These are phyloP conservation scores for Cheiracanthium punctorium DNA, from an alignment of 2,888 invertebrate species.

Conservation along the genomic window DNA sequence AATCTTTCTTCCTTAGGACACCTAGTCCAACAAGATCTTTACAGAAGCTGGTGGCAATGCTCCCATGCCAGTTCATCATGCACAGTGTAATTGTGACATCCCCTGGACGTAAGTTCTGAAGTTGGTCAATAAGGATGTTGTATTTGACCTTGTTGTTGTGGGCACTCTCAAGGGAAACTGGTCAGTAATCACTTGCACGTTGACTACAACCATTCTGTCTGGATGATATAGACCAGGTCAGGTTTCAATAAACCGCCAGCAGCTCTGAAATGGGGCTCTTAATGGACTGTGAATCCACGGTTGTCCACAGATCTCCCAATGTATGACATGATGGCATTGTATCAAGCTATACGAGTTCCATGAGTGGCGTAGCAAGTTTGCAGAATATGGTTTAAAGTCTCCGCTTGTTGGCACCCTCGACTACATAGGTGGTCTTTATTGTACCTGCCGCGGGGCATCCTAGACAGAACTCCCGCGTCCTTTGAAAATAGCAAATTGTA, in stretches of 20 bases:
- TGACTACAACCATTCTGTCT: neutral
- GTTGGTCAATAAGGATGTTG: neutral
- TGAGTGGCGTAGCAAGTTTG: slow-evolving; percentile 8
- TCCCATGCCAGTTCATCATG: neutral
- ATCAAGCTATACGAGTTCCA: neutral
- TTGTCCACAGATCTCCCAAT: neutral
- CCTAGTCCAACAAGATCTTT: neutral
- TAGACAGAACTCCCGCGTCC: too few species aligned
- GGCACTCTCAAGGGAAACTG: neutral
- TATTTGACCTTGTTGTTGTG: neutral
- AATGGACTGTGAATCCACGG: neutral
- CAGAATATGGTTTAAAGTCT: slow-evolving; percentile 19
- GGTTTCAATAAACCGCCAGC: neutral
- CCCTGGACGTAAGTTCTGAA: neutral
- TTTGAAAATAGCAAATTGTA: neutral
- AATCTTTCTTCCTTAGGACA: neutral
- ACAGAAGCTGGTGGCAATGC: neutral
- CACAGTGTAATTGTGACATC: neutral
- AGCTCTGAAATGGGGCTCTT: neutral
- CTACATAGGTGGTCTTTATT: neutral
- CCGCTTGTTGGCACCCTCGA: neutral
- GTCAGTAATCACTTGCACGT: slow-evolving; percentile 17
- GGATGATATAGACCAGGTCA: neutral
- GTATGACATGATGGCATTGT: neutral
- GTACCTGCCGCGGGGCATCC: neutral